phyloP scores from a whole-genome alignment of 2,888 invertebrate genomes.

The Abrostola tripartita region DNA sequence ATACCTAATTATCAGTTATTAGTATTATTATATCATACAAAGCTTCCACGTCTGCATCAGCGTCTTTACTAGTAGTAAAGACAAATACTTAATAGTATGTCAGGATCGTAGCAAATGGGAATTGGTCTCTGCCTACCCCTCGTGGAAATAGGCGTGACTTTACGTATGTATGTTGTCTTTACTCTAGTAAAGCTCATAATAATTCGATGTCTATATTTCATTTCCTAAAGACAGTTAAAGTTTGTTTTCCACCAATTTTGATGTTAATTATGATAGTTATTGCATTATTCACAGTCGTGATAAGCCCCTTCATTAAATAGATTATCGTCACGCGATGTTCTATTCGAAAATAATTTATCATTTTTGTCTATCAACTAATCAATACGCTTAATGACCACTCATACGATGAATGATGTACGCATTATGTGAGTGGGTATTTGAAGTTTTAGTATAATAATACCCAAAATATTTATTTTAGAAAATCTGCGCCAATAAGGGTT shows the following conservation, averaged over 20 bases:
- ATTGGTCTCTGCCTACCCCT: too few relatives aligned
- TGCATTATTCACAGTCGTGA: slow-evolving; percentile 1
- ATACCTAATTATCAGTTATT: not conserved
- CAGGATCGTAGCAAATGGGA: too few relatives aligned
- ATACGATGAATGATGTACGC: too few relatives aligned
- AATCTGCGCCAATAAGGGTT: too few relatives aligned
- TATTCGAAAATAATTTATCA: not conserved
- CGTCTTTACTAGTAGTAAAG: too few relatives aligned
- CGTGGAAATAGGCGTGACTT: too few relatives aligned
- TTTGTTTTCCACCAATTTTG: not conserved
- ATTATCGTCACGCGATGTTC: slow-evolving; percentile 19
- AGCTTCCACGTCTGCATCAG: too few relatives aligned
- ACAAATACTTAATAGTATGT: too few relatives aligned
- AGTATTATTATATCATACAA: not conserved
- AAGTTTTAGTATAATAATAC: too few relatives aligned
- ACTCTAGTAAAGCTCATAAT: slow-evolving; percentile 5
- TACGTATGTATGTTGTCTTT: too few relatives aligned
- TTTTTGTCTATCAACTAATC: not conserved
- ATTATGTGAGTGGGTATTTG: too few relatives aligned
- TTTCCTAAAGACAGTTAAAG: slow-evolving; percentile 3
- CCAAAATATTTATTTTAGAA: too few relatives aligned
- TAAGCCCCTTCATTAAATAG: slow-evolving; percentile 7
- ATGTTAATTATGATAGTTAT: slow-evolving; percentile 4
- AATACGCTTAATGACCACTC: not conserved
- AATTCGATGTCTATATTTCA: slow-evolving; percentile 5